Conservation (phyloP, 2,797 vertebrate genomes). For the Perdix hodgsoniae region DNA sequence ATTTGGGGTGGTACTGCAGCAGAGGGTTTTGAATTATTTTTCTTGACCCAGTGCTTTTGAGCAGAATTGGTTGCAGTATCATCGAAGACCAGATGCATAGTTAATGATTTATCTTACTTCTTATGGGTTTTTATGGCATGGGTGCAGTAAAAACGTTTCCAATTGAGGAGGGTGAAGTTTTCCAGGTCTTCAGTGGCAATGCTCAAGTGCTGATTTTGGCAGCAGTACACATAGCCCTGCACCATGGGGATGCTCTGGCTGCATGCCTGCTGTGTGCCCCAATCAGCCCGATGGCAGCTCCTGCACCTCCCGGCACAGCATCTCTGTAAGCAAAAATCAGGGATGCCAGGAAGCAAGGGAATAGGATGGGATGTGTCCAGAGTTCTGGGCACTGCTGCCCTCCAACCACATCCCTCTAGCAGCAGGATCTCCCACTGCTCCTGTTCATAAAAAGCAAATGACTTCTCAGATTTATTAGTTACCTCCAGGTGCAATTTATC, state of each 20-base stretch:
- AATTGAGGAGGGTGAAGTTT: background rate
- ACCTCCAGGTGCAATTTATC: slow-evolving; percentile 75
- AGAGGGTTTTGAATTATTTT: background rate
- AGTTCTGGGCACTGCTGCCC: background rate
- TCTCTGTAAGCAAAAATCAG: background rate
- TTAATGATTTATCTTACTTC: background rate
- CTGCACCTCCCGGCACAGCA: no score
- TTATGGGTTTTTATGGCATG: background rate
- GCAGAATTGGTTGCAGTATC: fast-evolving
- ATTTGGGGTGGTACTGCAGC: background rate
- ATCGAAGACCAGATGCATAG: background rate
- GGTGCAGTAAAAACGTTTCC: background rate
- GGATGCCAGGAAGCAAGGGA: background rate
- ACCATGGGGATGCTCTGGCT: background rate
- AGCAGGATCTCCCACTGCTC: background rate
- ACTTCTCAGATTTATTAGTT: slow-evolving; percentile 76
- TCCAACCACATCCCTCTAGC: slow-evolving; percentile 29
- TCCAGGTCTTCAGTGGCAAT: background rate
- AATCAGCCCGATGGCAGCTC: fast-evolving
- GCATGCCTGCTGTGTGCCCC: fast-evolving
- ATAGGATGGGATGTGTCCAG: background rate
- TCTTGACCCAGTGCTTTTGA: background rate
- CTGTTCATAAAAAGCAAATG: slow-evolving; percentile 74
- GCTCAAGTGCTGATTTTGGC: background rate
- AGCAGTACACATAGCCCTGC: background rate